Evolutionary conservation across 37 sponge, comb jelly and placozoan genomes (phyloP).

Genomic region (Ephydatia muelleri): DNA sequence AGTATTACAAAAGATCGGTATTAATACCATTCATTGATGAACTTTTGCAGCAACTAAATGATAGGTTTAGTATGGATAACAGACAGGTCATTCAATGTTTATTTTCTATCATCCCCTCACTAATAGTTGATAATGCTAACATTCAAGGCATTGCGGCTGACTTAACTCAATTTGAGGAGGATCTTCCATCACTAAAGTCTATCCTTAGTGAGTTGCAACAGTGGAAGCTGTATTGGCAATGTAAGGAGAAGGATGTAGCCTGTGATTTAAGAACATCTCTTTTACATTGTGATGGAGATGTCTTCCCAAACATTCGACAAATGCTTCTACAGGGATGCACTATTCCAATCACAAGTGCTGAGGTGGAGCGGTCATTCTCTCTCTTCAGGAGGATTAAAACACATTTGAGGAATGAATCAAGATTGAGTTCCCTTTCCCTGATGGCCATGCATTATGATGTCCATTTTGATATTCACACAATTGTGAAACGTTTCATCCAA

Average conservation of each 20-base stretch:
- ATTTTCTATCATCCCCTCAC: slow-evolving; percentile 27
- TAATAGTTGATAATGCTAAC: not conserved
- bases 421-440: too few species aligned
- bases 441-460: slow-evolving; percentile 61
- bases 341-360: slow-evolving; percentile 52
- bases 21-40: slow-evolving; percentile 48
- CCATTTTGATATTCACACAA: too few species aligned
- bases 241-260: too few species aligned
- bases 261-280: too few species aligned
- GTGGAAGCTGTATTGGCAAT: too few species aligned
- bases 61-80: slow-evolving; percentile 26
- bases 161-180: slow-evolving; percentile 14
- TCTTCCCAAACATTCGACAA: slow-evolving; percentile 43
- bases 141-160: not conserved
- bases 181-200: slow-evolving; percentile 34
- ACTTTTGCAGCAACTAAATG: slow-evolving; percentile 14
- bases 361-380: slow-evolving; percentile 33
- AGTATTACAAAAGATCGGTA: slow-evolving; percentile 44
- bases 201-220: slow-evolving; percentile 27
- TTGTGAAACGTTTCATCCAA: too few species aligned
- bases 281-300: slow-evolving; percentile 28
- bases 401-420: slow-evolving; percentile 30
- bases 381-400: slow-evolving; percentile 36
- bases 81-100: slow-evolving; percentile 17
- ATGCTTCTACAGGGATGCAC: slow-evolving; percentile 43